Evolutionary conservation across 2,888 invertebrate species (phyloP), one percentile per base, ranked within the genome.

Genomic region (Drosophila meridiana): DNA sequence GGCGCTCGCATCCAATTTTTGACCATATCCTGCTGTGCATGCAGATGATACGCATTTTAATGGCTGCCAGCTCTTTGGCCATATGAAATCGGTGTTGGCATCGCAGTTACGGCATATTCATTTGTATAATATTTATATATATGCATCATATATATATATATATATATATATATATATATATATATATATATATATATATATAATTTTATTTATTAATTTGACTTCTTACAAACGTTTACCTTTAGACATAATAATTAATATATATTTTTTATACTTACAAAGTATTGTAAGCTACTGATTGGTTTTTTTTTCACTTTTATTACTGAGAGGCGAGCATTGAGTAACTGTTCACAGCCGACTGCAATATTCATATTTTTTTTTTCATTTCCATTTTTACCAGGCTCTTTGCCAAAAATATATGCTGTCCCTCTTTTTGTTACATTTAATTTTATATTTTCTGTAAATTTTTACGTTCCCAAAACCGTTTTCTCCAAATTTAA

Each of bases 21-120:
- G 91, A 85, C 90, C 92, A 86, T 80, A 79, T 90, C 91, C 89
- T 76, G 87, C 89, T 89, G 89, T 78, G 87, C 78, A 84, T 89
- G 85, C 80, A 76, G 71, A 78, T 80, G 75, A 58, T 61, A 38
- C 78, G 59, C 8, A 11, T 30, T 30, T 42, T n/a, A 30, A 40
- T 42, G 56, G 40, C 42, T 30, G 56, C 30, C 73, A 82, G 66
- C 53, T 43, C 67, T 70, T 68, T 48, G 50, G 32, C 11, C 50
- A 4, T 34, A 34, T 34, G 50, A 52, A 34, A 52, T 20, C 32
- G 50, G 32, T 52, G 50, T 34, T 20, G 50, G 50, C 34, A 52
- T 20, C n/a, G 34, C 50, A 32, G n/a, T n/a, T n/a, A 32, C 32
- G 14, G 47, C 47, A 14, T 28, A 26, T 6, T 28, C 28, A 13